Conservation (phyloP, 1,140 invertebrate genomes). For the Aphaenogaster floridana region DNA sequence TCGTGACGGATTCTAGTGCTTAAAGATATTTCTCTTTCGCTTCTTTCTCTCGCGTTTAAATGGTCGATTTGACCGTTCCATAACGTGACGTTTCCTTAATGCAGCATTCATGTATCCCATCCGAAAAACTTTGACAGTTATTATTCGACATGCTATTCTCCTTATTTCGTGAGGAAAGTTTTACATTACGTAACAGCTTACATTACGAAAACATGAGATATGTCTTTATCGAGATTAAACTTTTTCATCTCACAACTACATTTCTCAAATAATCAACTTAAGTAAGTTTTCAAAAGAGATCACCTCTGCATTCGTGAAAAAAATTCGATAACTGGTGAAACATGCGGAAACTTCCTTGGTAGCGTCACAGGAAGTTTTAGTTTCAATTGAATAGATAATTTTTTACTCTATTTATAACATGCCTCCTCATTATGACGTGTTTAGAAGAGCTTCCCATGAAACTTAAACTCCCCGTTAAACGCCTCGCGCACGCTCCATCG, state of each 20-base stretch:
- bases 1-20: slow-evolving; percentile 8
- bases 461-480: slow-evolving; percentile 9
- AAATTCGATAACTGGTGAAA: background rate
- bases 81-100: background rate
- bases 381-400: background rate
- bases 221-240: background rate
- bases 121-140: background rate
- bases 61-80: background rate
- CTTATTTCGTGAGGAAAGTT: background rate
- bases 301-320: background rate
- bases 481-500: slow-evolving; percentile 15
- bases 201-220: background rate
- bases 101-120: background rate
- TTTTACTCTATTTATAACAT: background rate
- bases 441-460: no score
- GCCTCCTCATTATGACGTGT: background rate
- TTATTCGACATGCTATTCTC: background rate
- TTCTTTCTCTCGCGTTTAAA: background rate
- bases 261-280: background rate
- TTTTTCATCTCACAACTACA: background rate
- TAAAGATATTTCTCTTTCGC: background rate
- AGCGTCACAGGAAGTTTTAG: background rate
- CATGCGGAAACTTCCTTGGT: background rate
- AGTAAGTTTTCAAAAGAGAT: background rate
- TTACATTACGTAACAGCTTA: background rate